These are phyloP conservation scores for Artemia sp. DNA, from an alignment of 2,888 invertebrate genomes.

Conservation along the genomic window DNA sequence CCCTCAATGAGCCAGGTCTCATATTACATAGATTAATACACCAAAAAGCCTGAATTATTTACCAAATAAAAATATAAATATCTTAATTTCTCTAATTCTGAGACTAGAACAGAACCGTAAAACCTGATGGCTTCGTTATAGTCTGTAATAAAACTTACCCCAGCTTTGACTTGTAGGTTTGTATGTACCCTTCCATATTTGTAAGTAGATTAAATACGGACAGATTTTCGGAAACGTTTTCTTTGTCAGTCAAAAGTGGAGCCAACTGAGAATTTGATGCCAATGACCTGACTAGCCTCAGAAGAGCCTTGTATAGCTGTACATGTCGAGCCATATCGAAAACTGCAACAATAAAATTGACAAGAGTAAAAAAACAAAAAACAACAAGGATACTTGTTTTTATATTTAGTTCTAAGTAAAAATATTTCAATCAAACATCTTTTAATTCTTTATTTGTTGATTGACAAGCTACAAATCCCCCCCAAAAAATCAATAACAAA, in stretches of 20 bases:
- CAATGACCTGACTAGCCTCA: slow-evolving; percentile 60
- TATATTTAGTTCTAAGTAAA: too few relatives aligned
- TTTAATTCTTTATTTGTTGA: too few relatives aligned
- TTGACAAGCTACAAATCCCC: too few relatives aligned
- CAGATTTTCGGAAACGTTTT: slow-evolving; percentile 34
- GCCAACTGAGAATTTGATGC: slow-evolving; percentile 46
- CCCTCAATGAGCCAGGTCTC: too few relatives aligned
- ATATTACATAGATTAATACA: too few relatives aligned
- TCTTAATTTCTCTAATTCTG: too few relatives aligned
- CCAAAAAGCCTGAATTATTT: too few relatives aligned
- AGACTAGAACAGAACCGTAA: background rate
- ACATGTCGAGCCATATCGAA: slow-evolving; percentile 93
- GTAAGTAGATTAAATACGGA: slow-evolving; percentile 58
- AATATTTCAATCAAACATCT: too few relatives aligned
- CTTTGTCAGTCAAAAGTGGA: slow-evolving; percentile 40
- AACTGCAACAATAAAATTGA: slow-evolving; percentile 38
- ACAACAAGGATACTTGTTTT: too few relatives aligned
- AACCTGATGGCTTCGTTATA: slow-evolving; percentile 16
- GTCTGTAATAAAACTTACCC: slow-evolving; percentile 38
- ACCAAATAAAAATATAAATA: too few relatives aligned
- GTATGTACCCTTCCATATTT: slow-evolving; percentile 77
- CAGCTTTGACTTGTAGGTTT: slow-evolving; percentile 71
- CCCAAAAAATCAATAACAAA: too few relatives aligned
- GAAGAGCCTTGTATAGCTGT: slow-evolving; percentile 69
- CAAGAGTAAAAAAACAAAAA: slow-evolving; percentile 16